phyloP scores from a whole-genome alignment of 2,113 vertebrate genomes.

The Marmota flaviventris region DNA sequence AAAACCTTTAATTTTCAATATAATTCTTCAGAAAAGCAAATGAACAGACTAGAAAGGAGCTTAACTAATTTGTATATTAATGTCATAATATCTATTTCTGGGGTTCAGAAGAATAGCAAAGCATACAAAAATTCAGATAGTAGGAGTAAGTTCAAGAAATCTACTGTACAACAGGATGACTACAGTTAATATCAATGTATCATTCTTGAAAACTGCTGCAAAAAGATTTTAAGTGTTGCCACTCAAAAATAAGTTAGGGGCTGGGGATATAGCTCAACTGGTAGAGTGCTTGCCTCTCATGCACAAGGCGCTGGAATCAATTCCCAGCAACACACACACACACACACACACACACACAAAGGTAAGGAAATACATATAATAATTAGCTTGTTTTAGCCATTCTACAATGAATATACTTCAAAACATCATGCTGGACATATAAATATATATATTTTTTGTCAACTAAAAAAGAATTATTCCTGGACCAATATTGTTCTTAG shows the following conservation, averaged over 20 bases:
- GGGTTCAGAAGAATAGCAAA: neutral
- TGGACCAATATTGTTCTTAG: neutral
- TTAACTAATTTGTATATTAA: neutral
- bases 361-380: neutral
- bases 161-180: neutral
- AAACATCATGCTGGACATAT: neutral
- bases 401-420: neutral
- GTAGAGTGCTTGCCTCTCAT: too few relatives aligned
- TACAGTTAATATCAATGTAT: neutral
- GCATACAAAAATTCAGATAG: neutral
- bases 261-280: too few relatives aligned
- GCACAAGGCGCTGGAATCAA: too few relatives aligned
- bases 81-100: neutral
- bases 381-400: neutral
- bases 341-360: too few relatives aligned
- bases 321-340: too few relatives aligned
- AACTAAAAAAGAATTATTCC: neutral
- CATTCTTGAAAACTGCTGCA: neutral
- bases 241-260: neutral
- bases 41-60: neutral
- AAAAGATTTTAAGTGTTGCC: neutral
- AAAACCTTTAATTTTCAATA: slow-evolving; percentile 1
- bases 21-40: slow-evolving; percentile 25
- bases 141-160: neutral
- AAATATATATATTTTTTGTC: neutral